phyloP scores from a whole-genome alignment of 2,113 vertebrate genomes.

The Kryptolebias marmoratus region DNA sequence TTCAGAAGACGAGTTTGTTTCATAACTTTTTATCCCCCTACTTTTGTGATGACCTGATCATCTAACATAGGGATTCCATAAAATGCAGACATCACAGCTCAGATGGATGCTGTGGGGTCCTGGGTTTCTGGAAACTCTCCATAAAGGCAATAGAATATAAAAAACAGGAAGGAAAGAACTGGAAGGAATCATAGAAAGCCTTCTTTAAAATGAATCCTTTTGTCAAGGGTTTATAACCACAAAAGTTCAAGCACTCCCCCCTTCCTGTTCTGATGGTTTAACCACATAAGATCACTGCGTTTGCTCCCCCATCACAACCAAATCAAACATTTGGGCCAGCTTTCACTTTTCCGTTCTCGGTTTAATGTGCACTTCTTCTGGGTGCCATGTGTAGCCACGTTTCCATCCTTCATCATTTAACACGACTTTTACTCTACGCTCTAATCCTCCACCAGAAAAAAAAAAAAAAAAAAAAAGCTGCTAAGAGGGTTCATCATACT shows the following conservation, averaged over 20 bases:
- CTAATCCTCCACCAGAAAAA: constrained; percentile 26
- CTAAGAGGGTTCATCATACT: constrained; percentile 28
- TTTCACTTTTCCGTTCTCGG: constrained; percentile 54
- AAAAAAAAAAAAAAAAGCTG: constrained; percentile 26
- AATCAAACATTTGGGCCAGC: constrained; percentile 51
- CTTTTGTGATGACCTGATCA: too few species aligned
- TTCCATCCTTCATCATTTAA: constrained; percentile 40
- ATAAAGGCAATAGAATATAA: neutral
- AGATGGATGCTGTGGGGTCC: neutral
- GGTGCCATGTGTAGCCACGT: constrained; percentile 27
- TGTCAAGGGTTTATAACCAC: constrained; percentile 30
- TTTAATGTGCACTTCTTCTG: constrained; percentile 31
- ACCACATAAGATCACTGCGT: constrained; percentile 75
- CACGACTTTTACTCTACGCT: constrained; percentile 37
- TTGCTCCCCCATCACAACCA: constrained; percentile 72
- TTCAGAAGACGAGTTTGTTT: too few species aligned
- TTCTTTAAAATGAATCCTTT: constrained; percentile 18
- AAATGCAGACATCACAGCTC: neutral
- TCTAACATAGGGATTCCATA: too few species aligned
- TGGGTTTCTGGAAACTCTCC: neutral
- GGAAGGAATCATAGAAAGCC: constrained; percentile 9
- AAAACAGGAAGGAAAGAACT: neutral
- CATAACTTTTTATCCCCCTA: too few species aligned
- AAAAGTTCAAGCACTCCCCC: constrained; percentile 60
- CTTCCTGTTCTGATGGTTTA: constrained; percentile 61